These are phyloP conservation scores for Synanthedon andrenaeformis DNA, from an alignment of 2,888 invertebrate species.

Conservation along the genomic window DNA sequence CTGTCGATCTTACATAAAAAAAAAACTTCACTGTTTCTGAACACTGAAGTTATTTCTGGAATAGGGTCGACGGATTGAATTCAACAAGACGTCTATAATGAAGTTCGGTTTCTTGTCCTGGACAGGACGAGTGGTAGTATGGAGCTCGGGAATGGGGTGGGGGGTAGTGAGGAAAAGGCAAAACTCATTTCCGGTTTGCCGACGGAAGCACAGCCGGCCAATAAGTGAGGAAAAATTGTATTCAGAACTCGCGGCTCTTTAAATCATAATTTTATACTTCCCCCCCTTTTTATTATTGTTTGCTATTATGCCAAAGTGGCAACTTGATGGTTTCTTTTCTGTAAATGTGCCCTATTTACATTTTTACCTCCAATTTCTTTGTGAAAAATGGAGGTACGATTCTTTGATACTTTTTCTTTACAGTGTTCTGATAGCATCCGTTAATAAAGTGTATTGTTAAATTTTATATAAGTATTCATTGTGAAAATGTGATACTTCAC, in stretches of 20 bases:
- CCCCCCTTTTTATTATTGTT: slow-evolving; percentile 12
- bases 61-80: slow-evolving; percentile 9
- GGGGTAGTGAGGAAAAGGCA: slow-evolving; percentile 20
- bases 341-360: background rate
- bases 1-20: background rate
- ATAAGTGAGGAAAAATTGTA: slow-evolving; percentile 53
- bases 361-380: background rate
- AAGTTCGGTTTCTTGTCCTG: slow-evolving; percentile 40
- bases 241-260: slow-evolving; percentile 40
- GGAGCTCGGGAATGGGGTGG: slow-evolving; percentile 3
- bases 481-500: too few relatives aligned
- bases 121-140: slow-evolving; percentile 12
- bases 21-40: background rate
- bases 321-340: background rate
- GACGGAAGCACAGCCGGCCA: slow-evolving; percentile 51
- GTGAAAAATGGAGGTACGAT: background rate
- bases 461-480: too few relatives aligned
- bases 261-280: slow-evolving; percentile 43
- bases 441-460: too few relatives aligned
- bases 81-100: slow-evolving; percentile 40
- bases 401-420: too few relatives aligned
- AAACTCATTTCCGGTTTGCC: slow-evolving; percentile 64
- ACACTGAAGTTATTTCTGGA: background rate
- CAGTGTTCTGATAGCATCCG: too few relatives aligned
- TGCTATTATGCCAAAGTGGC: slow-evolving; percentile 2